A percentile compares a stretch with the other conserved stretches of the same genome.
Conservation (phyloP, 2,797 vertebrate genomes). For the Bothrops alternatus region DNA sequence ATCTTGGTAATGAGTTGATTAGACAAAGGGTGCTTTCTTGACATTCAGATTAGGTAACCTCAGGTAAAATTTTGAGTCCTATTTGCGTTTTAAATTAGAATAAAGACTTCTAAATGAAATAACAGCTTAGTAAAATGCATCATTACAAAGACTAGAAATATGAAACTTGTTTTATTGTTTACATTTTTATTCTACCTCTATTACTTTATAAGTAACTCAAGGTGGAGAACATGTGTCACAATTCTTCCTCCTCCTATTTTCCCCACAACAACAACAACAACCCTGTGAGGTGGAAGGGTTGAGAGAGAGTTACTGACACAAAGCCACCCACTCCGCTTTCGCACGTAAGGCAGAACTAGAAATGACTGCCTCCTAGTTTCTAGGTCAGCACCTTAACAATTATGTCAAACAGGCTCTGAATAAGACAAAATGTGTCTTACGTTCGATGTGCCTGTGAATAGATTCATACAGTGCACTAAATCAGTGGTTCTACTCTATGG, state of each 20-base stretch:
- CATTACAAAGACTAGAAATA: background rate
- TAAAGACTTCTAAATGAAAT: background rate
- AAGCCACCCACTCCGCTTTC: background rate
- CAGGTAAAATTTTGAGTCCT: background rate
- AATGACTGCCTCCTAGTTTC: no score
- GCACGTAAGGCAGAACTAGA: no score
- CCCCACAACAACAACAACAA: background rate
- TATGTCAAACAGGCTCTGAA: no score
- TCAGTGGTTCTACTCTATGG: no score
- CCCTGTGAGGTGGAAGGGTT: background rate
- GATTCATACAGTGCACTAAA: no score
- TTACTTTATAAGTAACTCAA: background rate
- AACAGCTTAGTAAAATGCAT: background rate
- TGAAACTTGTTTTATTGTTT: no score
- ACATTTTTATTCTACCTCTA: no score
- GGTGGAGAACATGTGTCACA: background rate
- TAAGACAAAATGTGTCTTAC: background rate
- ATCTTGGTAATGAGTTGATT: background rate
- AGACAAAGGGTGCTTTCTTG: conserved; percentile 11
- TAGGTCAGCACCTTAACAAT: no score
- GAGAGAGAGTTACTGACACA: background rate
- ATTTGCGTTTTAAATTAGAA: no score
- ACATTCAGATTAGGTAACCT: background rate
- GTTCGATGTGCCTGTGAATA: background rate
- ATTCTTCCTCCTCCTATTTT: background rate